Conservation (phyloP, 2,797 vertebrate genomes). For the Nannoperca obscura region DNA sequence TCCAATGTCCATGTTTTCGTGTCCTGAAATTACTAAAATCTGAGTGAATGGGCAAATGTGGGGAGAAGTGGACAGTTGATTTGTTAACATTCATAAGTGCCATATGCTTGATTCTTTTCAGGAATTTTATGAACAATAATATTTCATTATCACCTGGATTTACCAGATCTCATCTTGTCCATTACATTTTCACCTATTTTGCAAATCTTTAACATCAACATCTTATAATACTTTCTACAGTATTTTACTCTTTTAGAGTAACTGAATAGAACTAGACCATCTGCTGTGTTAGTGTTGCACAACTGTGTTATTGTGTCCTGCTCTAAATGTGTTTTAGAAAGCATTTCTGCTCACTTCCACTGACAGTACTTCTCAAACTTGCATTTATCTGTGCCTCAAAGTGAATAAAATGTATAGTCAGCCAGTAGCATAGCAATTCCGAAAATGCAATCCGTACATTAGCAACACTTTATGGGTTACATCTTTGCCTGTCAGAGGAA, state of each 20-base stretch:
- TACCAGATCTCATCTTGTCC: neutral
- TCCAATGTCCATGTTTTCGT: neutral
- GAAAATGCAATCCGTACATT: slow-evolving; percentile 11
- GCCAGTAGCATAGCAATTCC: neutral
- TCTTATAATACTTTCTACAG: neutral
- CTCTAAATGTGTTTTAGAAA: slow-evolving; percentile 24
- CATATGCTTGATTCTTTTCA: neutral
- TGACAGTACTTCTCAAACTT: slow-evolving; percentile 13
- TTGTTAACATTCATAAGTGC: neutral
- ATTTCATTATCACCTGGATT: neutral
- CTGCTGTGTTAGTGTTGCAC: slow-evolving; percentile 16
- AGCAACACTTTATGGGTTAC: neutral
- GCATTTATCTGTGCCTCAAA: slow-evolving; percentile 5
- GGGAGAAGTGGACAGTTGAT: neutral
- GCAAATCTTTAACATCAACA: neutral
- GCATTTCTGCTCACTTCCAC: slow-evolving; percentile 13
- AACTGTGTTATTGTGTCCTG: slow-evolving; percentile 3
- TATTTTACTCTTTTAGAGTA: neutral
- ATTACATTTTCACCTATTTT: neutral
- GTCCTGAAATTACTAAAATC: neutral
- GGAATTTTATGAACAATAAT: neutral
- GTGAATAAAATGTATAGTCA: neutral
- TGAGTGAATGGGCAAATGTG: neutral
- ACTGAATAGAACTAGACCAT: slow-evolving; percentile 9
- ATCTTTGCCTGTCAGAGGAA: neutral